Evolutionary conservation across 2,113 vertebrate species (phyloP).

Genomic region (Numenius arquata): DNA sequence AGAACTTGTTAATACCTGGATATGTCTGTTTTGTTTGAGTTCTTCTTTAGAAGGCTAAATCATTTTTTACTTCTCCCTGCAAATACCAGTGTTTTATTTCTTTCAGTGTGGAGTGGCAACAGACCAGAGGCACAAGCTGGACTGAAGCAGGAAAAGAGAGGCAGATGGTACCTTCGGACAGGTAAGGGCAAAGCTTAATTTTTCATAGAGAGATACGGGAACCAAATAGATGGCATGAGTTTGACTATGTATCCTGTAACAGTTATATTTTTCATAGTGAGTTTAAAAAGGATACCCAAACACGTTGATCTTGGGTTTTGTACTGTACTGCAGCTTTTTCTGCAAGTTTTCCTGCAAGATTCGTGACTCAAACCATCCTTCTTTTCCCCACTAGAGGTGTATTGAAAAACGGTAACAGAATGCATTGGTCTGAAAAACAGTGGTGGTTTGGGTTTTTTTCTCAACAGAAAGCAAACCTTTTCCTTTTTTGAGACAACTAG

Average conservation of each 20-base stretch:
- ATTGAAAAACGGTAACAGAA: not conserved
- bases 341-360: not conserved
- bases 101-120: not conserved
- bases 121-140: not conserved
- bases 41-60: not conserved
- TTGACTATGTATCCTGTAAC: not conserved
- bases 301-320: not conserved
- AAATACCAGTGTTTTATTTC: not conserved
- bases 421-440: not conserved
- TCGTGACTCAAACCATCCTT: not conserved
- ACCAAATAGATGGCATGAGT: not conserved
- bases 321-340: not conserved
- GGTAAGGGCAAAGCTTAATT: not conserved
- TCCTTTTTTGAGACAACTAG: not conserved
- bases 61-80: not conserved
- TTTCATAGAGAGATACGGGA: not conserved
- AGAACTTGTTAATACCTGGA: not conserved
- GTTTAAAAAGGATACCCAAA: not conserved
- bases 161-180: not conserved
- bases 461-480: not conserved
- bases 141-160: not conserved
- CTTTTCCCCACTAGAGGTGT: not conserved
- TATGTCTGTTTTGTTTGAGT: not conserved
- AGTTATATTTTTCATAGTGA: not conserved
- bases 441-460: not conserved